phyloP scores from a whole-genome alignment of 2,113 vertebrate genomes.

The Tricholaema leucomelas region DNA sequence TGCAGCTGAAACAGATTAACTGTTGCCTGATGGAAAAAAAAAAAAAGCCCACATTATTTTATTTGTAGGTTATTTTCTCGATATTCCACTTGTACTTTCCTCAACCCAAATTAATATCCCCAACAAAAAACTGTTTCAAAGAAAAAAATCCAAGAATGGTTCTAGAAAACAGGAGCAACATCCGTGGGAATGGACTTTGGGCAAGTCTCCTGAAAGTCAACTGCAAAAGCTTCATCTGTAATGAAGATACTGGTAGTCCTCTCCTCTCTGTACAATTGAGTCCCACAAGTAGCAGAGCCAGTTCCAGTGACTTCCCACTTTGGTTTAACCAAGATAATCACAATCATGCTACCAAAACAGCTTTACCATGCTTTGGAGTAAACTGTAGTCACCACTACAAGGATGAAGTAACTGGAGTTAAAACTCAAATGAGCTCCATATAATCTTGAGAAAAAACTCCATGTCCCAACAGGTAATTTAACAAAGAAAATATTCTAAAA shows the following conservation, averaged over 20 bases:
- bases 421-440: neutral
- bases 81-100: neutral
- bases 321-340: neutral
- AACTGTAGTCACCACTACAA: neutral
- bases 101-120: neutral
- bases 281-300: neutral
- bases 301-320: neutral
- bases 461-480: neutral
- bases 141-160: neutral
- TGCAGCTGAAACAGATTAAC: slow-evolving; percentile 98
- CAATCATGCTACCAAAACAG: neutral
- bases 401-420: neutral
- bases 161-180: neutral
- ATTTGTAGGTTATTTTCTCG: neutral
- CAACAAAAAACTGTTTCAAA: neutral
- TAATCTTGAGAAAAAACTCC: neutral
- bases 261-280: neutral
- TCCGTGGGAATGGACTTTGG: neutral
- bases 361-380: neutral
- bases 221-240: neutral
- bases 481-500: too few relatives aligned
- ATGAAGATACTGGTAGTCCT: neutral
- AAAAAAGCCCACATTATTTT: neutral
- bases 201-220: neutral
- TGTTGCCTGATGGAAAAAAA: slow-evolving; percentile 80